These are phyloP conservation scores for Apogon hyalosoma DNA, from an alignment of 2,797 vertebrate genomes.

Conservation along the genomic window DNA sequence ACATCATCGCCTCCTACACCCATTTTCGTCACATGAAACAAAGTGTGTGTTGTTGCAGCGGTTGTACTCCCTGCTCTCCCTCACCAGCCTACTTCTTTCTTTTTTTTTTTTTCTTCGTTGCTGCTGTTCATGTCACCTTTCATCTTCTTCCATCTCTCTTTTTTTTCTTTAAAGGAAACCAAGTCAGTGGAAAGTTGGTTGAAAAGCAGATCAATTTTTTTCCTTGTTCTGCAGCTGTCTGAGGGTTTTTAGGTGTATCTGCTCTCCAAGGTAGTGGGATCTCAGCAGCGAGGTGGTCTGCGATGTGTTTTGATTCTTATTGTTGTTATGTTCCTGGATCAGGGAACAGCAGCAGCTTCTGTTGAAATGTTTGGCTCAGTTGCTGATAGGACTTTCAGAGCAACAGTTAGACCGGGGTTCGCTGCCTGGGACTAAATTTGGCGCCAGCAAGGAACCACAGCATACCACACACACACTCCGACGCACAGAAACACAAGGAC, in stretches of 20 bases:
- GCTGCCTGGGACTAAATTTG: conserved; percentile 79
- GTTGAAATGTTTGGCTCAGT: conserved; percentile 34
- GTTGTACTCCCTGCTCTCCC: conserved; percentile 10
- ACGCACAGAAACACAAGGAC: conserved; percentile 30
- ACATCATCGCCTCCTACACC: conserved; percentile 53
- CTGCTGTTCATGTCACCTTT: conserved; percentile 41
- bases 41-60: conserved; percentile 35
- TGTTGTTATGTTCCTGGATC: conserved; percentile 11
- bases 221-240: conserved; percentile 19
- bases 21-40: conserved; percentile 35
- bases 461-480: conserved; percentile 69
- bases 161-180: conserved; percentile 7
- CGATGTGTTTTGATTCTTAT: not conserved
- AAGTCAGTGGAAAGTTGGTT: conserved; percentile 51
- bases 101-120: not conserved
- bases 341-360: conserved; percentile 19
- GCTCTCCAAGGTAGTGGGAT: conserved; percentile 22
- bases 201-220: conserved; percentile 27
- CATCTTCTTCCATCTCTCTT: conserved; percentile 35
- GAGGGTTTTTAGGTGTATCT: conserved; percentile 34
- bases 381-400: conserved; percentile 50
- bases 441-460: conserved; percentile 72
- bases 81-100: conserved; percentile 8
- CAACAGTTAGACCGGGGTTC: conserved; percentile 63
- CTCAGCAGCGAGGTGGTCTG: conserved; percentile 15